Base-by-base conservation (phyloP, 2,797 vertebrate species). In the Cynopterus sphinx region DNA sequence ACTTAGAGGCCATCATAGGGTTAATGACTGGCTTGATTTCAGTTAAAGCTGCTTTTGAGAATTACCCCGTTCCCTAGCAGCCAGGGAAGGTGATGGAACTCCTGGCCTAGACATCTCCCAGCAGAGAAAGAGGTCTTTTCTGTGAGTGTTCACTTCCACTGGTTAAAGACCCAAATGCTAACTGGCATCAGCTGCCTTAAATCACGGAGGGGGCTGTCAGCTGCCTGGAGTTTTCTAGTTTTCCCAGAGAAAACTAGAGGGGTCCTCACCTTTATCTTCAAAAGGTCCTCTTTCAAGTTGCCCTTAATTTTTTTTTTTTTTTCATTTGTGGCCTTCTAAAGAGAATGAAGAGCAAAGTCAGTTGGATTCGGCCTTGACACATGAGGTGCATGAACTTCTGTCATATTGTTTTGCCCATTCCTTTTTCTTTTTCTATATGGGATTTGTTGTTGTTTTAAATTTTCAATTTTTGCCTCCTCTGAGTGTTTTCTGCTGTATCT, bases 171-270 rank as follows among this genome's bases (percentile, higher is more conserved):
- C 97, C 96, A 96, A 98, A 97, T 97, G 96, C 93, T 98, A 97
- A 98, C 98, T 98, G 98, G 96, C 94, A 94, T 97, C 98, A 97
- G 98, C 98, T 98, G 98, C 97, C 86, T 97, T 96, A 96, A 98
- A 98, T 97, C 95, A 63, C 87, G 59, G 13, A 94, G 91, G 57
- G 73, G 93, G 77, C 93, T 79, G 95, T 96, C 98, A 98, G 97
- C 98, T 98, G 98, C 97, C 91, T 49, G 49, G 49, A 49, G 49
- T 49, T 49, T 49, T 49, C 49, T 49, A 17, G 49, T 49, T 49
- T 49, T 49, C 49, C 81, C 68, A 93, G 96, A 96, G 95, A 93
- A 97, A 95, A 95, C 85, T 53, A 55, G 86, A 96, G 81, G 16
- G 90, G 92, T 83, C 90, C 94, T 95, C 95, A 49, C 78, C 71